Evolutionary conservation across 2,888 invertebrate genomes (phyloP), one percentile per base, ranked within the genome.

Genomic region (Scaptomyza tumidula): DNA sequence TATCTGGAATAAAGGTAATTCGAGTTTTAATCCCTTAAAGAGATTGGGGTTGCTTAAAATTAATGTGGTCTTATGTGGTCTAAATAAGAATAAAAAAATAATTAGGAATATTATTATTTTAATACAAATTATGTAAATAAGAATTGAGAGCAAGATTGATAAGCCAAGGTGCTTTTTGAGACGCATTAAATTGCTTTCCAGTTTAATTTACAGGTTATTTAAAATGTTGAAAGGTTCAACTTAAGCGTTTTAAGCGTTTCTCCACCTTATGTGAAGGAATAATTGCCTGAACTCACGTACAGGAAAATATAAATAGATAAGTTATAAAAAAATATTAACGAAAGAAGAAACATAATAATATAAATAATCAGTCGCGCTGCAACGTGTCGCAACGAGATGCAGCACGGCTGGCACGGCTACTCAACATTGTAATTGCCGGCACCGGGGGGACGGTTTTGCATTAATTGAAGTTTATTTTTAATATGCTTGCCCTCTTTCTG

Each of bases 391-490:
- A 80, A 46, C 65, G 60, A 48, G 64, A 49, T 50, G 48, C 55
- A 55, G 44, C 52, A 39, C 37, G 29, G 10, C 41, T 6, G 35
- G 49, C 33, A 3, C 3, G 35, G 49, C 24, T 48, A 16, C 71
- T 50, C 59, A 50, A 11, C 49, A 35, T n/a, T 37, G 41, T 72
- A 75, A 72, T 72, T 74, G 56, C 69, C 53, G 31, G 45, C 14
- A 31, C 55, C 56, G 50, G 46, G 50, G 46, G 1, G 53, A 62
- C 65, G 75, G 52, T 41, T 60, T 67, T 45, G 58, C 78, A 67
- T 87, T 83, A 83, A 83, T 83, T 88, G 87, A 63, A 67, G 78
- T 80, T 81, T 41, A 41, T 41, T 50, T 79, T 79, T 82, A 86
- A 88, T 82, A 68, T 68, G 78, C 64, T 67, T 87, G 81, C 41